Evolutionary conservation across 2,888 invertebrate genomes (phyloP).

Genomic region (Tachina fera): DNA sequence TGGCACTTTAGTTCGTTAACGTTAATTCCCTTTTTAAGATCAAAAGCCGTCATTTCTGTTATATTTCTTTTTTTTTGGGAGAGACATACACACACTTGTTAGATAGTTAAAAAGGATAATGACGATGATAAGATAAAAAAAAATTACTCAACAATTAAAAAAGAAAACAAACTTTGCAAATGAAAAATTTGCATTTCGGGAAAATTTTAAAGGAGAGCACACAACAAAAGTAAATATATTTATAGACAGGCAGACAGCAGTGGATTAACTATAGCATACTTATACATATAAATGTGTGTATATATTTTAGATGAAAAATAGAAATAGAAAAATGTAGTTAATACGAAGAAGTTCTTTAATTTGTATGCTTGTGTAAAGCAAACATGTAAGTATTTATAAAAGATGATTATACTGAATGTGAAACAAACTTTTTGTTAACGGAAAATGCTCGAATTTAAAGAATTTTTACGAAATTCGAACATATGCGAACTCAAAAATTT

Average conservation of each 20-base stretch:
- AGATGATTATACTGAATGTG: too few species aligned
- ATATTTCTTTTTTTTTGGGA: not conserved
- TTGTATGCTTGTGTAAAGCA: too few species aligned
- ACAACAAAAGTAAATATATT: not conserved
- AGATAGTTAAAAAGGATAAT: slow-evolving; percentile 18
- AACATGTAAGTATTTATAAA: too few species aligned
- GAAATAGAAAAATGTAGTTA: too few species aligned
- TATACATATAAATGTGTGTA: too few species aligned
- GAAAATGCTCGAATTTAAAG: too few species aligned
- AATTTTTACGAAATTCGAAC: too few species aligned
- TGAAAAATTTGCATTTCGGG: slow-evolving; percentile 2
- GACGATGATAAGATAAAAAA: slow-evolving; percentile 10
- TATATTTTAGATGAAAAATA: too few species aligned
- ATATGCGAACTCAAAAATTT: too few species aligned
- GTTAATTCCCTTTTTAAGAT: slow-evolving; percentile 41
- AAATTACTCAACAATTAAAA: not conserved
- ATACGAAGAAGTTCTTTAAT: too few species aligned
- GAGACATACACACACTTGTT: not conserved
- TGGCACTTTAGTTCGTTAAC: slow-evolving; percentile 61
- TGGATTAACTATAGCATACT: too few species aligned
- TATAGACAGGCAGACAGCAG: not conserved
- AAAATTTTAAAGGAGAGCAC: not conserved
- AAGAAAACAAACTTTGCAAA: slow-evolving; percentile 2
- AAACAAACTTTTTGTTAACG: too few species aligned
- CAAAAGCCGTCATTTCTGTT: not conserved